Percentiles rank a stretch among this genome's conserved stretches.
Conservation (phyloP, 23 tunicate genomes). For the Trididemnum clinides region DNA sequence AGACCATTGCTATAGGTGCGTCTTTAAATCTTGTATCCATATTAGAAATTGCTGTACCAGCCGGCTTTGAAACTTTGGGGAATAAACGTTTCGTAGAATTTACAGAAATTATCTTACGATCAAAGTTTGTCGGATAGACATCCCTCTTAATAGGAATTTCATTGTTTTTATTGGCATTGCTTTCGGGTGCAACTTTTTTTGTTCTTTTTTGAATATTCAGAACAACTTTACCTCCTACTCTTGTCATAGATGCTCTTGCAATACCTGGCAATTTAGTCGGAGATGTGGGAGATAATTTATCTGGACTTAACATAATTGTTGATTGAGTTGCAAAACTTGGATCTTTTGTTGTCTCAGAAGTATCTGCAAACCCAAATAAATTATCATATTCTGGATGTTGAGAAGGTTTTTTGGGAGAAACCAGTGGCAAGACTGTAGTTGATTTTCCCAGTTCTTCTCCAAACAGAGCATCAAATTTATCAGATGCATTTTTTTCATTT, state of each 20-base stretch:
- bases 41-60: too few species aligned
- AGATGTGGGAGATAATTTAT: not conserved
- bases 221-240: slow-evolving; percentile 79
- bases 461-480: slow-evolving; percentile 85
- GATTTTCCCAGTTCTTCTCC: slow-evolving; percentile 28
- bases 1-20: too few species aligned
- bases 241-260: slow-evolving; percentile 73
- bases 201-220: slow-evolving; percentile 75
- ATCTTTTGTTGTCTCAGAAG: not conserved
- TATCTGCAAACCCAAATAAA: slow-evolving; percentile 50
- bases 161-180: too few species aligned
- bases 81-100: too few species aligned
- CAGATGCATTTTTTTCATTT: slow-evolving; percentile 82
- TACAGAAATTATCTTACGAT: too few species aligned
- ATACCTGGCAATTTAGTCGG: slow-evolving; percentile 12
- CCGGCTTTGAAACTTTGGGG: too few species aligned
- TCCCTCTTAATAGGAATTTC: too few species aligned
- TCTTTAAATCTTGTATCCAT: too few species aligned
- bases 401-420: not conserved
- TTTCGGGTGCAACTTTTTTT: too few species aligned
- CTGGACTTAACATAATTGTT: not conserved
- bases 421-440: not conserved
- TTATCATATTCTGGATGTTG: slow-evolving; percentile 38
- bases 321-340: not conserved
- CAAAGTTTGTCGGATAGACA: too few species aligned